phyloP scores from a whole-genome alignment of 2,888 invertebrate species.

The Acleris emargana region DNA sequence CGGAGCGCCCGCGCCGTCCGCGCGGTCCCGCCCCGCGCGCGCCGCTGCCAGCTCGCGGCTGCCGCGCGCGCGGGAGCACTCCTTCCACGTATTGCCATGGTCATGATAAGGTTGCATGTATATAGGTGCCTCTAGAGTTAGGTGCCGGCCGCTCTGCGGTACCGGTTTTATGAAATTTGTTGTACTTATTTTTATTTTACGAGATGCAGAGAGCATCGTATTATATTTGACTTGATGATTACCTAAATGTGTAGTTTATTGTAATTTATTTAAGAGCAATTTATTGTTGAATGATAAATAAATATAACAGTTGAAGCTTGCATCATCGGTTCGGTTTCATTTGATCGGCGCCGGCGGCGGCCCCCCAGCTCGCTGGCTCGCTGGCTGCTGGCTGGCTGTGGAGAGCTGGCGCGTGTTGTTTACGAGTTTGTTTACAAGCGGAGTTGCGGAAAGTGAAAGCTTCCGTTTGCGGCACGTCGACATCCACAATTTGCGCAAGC shows the following conservation, averaged over 20 bases:
- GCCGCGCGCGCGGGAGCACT: constrained; percentile 36
- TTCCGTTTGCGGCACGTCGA: constrained; percentile 8
- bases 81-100: constrained; percentile 67
- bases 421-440: not conserved
- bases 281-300: constrained; percentile 71
- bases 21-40: constrained; percentile 13
- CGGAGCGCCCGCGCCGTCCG: constrained; percentile 38
- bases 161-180: constrained; percentile 49
- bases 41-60: constrained; percentile 36
- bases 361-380: not conserved
- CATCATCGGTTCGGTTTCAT: constrained; percentile 4
- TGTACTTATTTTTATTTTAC: constrained; percentile 44
- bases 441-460: constrained; percentile 23
- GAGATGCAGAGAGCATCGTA: constrained; percentile 40
- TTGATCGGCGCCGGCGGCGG: not conserved
- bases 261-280: constrained; percentile 68
- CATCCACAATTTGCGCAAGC: constrained; percentile 7
- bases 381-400: too few species aligned
- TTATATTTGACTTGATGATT: constrained; percentile 71
- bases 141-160: constrained; percentile 41
- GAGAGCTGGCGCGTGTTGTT: not conserved
- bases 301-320: constrained; percentile 31
- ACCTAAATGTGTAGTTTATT: constrained; percentile 73
- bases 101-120: constrained; percentile 60
- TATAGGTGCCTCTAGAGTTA: constrained; percentile 45